A percentile compares a stretch with the other conserved stretches of the same genome.
phyloP scores from a whole-genome alignment of 2,113 vertebrate species.

The Plectropomus leopardus region DNA sequence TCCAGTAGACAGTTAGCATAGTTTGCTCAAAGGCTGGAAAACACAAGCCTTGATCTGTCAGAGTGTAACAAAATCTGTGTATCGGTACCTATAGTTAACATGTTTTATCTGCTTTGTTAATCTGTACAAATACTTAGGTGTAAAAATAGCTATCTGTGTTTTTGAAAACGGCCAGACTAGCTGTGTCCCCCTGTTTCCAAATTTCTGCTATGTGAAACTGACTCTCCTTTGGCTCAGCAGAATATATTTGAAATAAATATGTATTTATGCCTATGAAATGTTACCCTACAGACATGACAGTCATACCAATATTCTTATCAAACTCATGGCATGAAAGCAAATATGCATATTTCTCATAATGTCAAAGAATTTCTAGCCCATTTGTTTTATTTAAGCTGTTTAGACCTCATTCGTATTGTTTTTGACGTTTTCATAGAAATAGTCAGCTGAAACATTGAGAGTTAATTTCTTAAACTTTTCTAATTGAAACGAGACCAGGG shows the following conservation, averaged over 20 bases:
- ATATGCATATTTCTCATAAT: background rate
- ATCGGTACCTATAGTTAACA: too few species aligned
- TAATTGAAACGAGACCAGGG: conserved; percentile 26
- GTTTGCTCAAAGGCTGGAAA: background rate
- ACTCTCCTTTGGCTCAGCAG: background rate
- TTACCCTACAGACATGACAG: background rate
- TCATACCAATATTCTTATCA: background rate
- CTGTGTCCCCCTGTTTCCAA: too few species aligned
- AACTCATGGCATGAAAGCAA: background rate
- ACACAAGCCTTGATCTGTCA: background rate
- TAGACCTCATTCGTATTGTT: background rate
- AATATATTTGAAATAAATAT: background rate
- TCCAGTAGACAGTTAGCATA: background rate
- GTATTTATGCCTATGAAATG: too few species aligned
- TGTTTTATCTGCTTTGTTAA: too few species aligned
- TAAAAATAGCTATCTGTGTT: too few species aligned
- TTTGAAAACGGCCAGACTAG: too few species aligned
- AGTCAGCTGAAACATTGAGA: background rate
- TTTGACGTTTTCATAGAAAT: too few species aligned
- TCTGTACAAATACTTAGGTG: too few species aligned
- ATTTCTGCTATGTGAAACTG: too few species aligned
- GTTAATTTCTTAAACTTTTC: background rate
- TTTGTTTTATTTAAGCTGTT: background rate
- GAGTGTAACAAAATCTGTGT: background rate
- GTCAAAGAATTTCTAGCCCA: background rate